Evolutionary conservation across 2,797 vertebrate species (phyloP).

Genomic region (Phalloptychus januarius): DNA sequence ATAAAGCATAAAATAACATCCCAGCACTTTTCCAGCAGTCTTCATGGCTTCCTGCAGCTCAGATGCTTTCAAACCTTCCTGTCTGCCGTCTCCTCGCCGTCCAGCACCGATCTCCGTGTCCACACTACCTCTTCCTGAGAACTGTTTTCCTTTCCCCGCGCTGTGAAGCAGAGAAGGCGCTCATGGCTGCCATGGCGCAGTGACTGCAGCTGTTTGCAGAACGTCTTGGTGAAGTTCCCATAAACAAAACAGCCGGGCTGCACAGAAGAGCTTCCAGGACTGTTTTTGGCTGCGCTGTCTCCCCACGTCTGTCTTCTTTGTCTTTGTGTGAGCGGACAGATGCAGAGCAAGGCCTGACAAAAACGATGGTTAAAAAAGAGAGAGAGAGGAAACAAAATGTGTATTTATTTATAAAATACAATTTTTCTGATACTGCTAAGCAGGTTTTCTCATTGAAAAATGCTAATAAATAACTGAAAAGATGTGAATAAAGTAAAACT

Average conservation of each 20-base stretch:
- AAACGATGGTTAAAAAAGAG: constrained; percentile 68
- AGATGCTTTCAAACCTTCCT: background rate
- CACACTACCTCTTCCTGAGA: constrained; percentile 11
- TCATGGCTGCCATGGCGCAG: constrained; percentile 23
- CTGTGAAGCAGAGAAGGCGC: constrained; percentile 23
- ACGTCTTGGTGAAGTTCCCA: constrained; percentile 44
- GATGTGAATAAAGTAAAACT: background rate
- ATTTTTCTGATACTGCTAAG: background rate
- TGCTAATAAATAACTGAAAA: background rate
- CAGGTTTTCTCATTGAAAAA: background rate
- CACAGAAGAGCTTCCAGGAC: constrained; percentile 21
- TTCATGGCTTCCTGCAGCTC: background rate
- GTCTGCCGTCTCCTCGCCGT: constrained; percentile 13
- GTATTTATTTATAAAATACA: background rate
- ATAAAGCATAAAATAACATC: background rate
- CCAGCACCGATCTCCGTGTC: constrained; percentile 13
- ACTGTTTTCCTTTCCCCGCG: constrained; percentile 1
- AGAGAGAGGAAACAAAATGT: constrained; percentile 20
- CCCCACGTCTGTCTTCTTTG: constrained; percentile 38
- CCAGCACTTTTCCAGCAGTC: background rate
- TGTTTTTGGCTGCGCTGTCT: constrained; percentile 31
- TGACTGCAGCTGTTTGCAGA: constrained; percentile 31
- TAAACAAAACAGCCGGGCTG: constrained; percentile 45
- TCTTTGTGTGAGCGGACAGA: constrained; percentile 66
- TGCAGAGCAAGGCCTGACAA: constrained; percentile 64